phyloP scores from a whole-genome alignment of 2,113 vertebrate species.

The Micromys minutus region DNA sequence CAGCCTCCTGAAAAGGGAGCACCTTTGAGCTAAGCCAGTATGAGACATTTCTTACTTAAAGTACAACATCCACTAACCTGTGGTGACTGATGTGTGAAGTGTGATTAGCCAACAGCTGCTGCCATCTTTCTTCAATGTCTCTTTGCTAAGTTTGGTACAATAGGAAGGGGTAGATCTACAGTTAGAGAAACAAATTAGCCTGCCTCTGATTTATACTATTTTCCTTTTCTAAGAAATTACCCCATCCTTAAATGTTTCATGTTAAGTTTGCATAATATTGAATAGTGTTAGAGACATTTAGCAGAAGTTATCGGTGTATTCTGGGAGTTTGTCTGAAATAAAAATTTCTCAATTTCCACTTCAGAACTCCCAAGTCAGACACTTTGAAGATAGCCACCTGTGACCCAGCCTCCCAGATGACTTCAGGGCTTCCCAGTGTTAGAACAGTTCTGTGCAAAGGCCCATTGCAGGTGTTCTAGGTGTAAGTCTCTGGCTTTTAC shows the following conservation, averaged over 20 bases:
- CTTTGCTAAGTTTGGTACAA: neutral
- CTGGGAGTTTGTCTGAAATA: neutral
- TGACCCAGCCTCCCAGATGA: neutral
- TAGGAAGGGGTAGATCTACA: neutral
- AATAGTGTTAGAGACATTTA: neutral
- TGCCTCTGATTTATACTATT: neutral
- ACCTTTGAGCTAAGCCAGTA: neutral
- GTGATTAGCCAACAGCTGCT: neutral
- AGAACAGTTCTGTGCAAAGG: neutral
- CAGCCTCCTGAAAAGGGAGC: no score
- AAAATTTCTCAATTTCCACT: neutral
- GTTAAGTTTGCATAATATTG: neutral
- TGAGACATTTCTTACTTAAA: neutral
- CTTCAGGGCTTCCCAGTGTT: neutral
- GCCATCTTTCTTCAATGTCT: neutral
- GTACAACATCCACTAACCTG: neutral
- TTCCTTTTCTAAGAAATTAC: neutral
- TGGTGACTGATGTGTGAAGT: neutral
- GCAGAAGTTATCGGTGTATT: neutral
- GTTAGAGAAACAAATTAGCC: neutral
- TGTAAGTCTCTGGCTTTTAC: neutral
- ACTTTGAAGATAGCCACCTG: neutral
- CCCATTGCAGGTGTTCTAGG: neutral
- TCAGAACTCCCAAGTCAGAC: neutral
- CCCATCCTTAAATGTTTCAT: neutral